These are phyloP conservation scores for Peromyscus polionotus DNA, from an alignment of 2,113 vertebrate species.

Conservation along the genomic window DNA sequence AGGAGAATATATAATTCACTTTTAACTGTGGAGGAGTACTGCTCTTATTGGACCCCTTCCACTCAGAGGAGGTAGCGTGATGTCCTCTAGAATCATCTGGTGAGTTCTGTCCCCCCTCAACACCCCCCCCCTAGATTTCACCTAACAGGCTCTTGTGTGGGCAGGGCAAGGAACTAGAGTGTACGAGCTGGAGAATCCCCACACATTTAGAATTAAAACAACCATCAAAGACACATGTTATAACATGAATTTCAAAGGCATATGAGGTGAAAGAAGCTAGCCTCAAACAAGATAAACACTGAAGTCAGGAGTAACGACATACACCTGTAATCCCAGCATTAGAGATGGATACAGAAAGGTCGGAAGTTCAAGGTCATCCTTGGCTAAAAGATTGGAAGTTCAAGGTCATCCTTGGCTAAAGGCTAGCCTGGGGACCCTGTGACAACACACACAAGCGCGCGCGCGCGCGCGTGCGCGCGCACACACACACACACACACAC, in stretches of 20 bases:
- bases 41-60: neutral
- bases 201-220: neutral
- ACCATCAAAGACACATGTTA: neutral
- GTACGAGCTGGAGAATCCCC: neutral
- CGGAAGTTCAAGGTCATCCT: neutral
- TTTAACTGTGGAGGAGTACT: neutral
- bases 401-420: neutral
- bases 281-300: neutral
- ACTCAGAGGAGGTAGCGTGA: neutral
- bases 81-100: neutral
- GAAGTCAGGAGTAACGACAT: neutral
- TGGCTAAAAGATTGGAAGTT: neutral
- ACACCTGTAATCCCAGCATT: neutral
- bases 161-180: neutral
- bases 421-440: neutral
- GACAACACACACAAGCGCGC: neutral
- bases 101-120: neutral
- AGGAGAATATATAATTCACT: neutral
- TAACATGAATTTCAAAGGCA: neutral
- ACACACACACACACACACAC: neutral
- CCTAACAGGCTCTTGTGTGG: neutral
- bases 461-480: too few species aligned
- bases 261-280: neutral
- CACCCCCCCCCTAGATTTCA: neutral
- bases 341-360: neutral